Percentiles rank a stretch among this genome's conserved stretches.
Conservation (phyloP, 2,888 invertebrate species). For the Aspidiotus rigidus region DNA sequence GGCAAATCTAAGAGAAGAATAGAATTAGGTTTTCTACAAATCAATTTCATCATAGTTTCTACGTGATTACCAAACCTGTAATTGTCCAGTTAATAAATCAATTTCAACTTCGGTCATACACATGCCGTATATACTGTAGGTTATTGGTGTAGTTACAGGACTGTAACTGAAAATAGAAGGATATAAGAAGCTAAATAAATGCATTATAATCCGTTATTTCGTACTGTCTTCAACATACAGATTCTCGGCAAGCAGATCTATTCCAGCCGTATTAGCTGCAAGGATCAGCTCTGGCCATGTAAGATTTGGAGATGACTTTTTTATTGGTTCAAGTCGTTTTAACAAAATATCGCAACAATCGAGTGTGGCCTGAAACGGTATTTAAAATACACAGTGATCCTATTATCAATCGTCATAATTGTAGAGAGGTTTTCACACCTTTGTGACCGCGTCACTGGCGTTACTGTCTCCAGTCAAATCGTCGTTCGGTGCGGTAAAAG, state of each 20-base stretch:
- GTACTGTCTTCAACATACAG: conserved; percentile 15
- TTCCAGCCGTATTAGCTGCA: conserved; percentile 4
- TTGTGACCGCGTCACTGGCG: conserved; percentile 41
- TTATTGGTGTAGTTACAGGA: background rate
- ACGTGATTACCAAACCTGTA: conserved; percentile 50
- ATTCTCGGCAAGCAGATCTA: conserved; percentile 21
- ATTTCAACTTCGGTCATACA: conserved; percentile 85
- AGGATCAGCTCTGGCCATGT: conserved; percentile 63
- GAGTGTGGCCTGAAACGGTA: conserved; percentile 18
- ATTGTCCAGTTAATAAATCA: conserved; percentile 88
- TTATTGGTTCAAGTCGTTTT: conserved; percentile 62
- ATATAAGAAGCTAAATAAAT: background rate
- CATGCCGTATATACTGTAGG: conserved; percentile 54
- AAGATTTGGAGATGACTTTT: conserved; percentile 60
- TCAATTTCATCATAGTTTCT: conserved; percentile 1
- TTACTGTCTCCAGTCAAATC: conserved; percentile 44
- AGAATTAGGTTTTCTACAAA: background rate
- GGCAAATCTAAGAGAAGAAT: conserved; percentile 52
- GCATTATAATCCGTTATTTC: background rate
- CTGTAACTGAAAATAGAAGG: background rate
- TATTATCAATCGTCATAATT: background rate
- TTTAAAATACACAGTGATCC: background rate
- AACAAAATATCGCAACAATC: conserved; percentile 28
- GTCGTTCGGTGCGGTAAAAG: conserved; percentile 43
- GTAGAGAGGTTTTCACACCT: conserved; percentile 34